Conservation (phyloP, 2,797 vertebrate genomes). For the Morus bassanus region DNA sequence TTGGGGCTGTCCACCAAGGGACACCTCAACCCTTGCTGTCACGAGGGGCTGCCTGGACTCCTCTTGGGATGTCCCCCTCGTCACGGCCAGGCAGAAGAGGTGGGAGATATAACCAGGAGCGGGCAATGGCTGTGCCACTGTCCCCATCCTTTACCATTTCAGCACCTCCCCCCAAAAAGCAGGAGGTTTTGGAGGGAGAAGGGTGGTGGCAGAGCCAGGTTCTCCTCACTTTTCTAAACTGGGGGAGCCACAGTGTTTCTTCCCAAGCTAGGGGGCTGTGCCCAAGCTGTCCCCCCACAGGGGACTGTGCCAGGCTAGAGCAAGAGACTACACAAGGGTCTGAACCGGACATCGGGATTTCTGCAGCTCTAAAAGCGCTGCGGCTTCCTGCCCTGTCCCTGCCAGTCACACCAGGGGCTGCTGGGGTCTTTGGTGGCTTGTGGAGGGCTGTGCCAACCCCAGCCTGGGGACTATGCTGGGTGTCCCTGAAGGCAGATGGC, state of each 20-base stretch:
- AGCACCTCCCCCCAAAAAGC: neutral
- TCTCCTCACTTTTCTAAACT: neutral
- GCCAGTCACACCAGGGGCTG: neutral
- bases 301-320: no score
- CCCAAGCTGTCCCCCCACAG: no score
- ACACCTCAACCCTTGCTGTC: neutral
- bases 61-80: rapidly evolving
- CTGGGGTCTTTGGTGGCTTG: neutral
- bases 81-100: neutral
- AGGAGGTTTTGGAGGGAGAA: neutral
- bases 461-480: neutral
- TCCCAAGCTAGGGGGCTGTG: neutral
- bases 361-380: neutral
- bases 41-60: neutral
- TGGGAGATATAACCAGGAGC: rapidly evolving
- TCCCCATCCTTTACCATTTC: neutral
- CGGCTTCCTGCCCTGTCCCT: neutral
- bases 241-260: neutral
- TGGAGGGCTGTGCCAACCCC: neutral
- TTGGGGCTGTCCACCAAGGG: neutral
- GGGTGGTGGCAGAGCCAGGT: neutral
- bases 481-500: neutral
- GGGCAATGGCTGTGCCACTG: rapidly evolving
- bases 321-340: neutral
- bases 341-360: neutral